Conservation (phyloP, 1,140 invertebrate genomes). For the Prorops nasuta region DNA sequence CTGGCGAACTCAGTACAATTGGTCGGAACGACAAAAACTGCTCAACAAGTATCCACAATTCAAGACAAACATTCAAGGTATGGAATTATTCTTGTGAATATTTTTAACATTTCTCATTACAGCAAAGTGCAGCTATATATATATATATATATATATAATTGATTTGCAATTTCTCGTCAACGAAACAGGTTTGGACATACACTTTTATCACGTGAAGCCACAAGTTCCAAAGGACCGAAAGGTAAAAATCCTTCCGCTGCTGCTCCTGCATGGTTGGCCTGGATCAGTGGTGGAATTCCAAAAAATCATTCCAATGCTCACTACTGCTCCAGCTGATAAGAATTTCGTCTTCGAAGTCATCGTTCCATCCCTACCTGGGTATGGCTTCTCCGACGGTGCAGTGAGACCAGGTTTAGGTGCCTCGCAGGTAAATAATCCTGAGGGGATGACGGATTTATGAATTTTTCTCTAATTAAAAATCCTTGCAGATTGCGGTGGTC, state of each 20-base stretch:
- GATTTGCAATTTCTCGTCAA: no score
- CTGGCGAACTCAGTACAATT: slow-evolving; percentile 74
- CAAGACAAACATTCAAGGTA: slow-evolving; percentile 65
- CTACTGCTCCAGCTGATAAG: slow-evolving; percentile 54
- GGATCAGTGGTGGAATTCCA: slow-evolving; percentile 85
- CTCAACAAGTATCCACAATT: slow-evolving; percentile 76
- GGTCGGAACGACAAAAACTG: slow-evolving; percentile 62
- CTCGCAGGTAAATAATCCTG: slow-evolving; percentile 32
- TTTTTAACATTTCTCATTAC: not conserved
- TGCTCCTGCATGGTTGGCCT: slow-evolving; percentile 89
- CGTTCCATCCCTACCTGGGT: slow-evolving; percentile 76
- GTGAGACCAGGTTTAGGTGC: slow-evolving; percentile 37
- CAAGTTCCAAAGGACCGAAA: slow-evolving; percentile 48
- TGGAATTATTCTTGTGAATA: slow-evolving; percentile 45
- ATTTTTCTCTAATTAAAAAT: not conserved
- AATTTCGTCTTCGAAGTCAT: slow-evolving; percentile 80
- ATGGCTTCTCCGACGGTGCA: slow-evolving; percentile 67
- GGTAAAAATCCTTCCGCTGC: slow-evolving; percentile 65
- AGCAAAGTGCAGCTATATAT: no score
- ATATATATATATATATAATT: no score
- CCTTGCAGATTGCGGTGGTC: slow-evolving; percentile 66
- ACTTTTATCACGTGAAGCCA: slow-evolving; percentile 66
- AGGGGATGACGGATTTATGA: no score
- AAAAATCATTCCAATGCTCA: slow-evolving; percentile 74
- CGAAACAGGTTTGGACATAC: slow-evolving; percentile 69